Base-by-base conservation (phyloP, 2,113 vertebrate genomes). In the Prolemur simus region DNA sequence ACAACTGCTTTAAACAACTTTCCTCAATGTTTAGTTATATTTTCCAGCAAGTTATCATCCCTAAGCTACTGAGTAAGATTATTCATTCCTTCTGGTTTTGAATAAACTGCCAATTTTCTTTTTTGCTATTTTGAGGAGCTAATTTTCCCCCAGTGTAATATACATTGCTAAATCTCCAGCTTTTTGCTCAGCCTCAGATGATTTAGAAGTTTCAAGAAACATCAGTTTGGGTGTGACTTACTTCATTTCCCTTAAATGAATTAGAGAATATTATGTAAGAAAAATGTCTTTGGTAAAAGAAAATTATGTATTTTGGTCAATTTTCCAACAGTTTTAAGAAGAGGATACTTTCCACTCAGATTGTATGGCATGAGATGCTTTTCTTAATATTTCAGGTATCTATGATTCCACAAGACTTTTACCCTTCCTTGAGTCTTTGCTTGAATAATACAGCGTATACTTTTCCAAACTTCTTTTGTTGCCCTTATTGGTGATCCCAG, bases 81-180 rank as follows among this genome's bases (percentile, higher is more conserved):
- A 97, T 96, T 96, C 92, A 77, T 97, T 95, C 94, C 87, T 97
- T 95, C 87, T 95, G 89, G 83, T 95, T 96, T 96, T 97, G 87
- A 58, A 83, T 93, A 94, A 97, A 84, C 87, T 97, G 87, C 92
- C 94, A 95, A 89, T 96, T 95, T 96, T 97, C 81, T 58, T 32
- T 89, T 94, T 81, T 94, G 93, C 93, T 97, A 95, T 97, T 98
- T 96, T 96, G 94, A 94, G 95, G 73, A 90, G 69, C 71, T 97
- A 85, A 97, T 96, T 97, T 95, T 84, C 86, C 73, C 91, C 94
- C 95, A 94, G 73, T 85, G 68, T 96, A 83, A 96, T 91, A 91
- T 91, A 95, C 52, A 95, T 91, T 1, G n/a, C 69, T 89, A 77
- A 96, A 89, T 95, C 91, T 94, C 73, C 80, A 97, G 91, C 78